Conservation (phyloP, 2,888 invertebrate genomes). For the Ernsta delagoae region DNA sequence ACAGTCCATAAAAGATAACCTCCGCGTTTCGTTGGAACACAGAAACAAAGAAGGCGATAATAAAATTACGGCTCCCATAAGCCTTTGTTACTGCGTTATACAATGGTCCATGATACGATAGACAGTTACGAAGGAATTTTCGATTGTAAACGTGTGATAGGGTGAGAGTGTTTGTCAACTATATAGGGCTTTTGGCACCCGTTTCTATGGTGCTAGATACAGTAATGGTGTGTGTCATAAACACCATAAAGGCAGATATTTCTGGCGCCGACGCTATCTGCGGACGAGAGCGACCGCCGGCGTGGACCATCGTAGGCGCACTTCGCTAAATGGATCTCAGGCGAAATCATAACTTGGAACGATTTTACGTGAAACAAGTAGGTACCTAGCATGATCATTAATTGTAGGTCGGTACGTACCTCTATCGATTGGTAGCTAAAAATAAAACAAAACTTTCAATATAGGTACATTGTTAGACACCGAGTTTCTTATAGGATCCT, state of each 20-base stretch:
- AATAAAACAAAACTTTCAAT: too few relatives aligned
- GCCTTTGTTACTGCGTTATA: constrained; percentile 31
- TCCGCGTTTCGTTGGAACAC: constrained; percentile 42
- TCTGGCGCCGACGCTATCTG: constrained; percentile 66
- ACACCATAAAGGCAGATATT: constrained; percentile 61
- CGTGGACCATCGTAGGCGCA: constrained; percentile 30
- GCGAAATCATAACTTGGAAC: background rate
- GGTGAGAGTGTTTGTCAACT: constrained; percentile 74
- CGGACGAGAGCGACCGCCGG: constrained; percentile 39
- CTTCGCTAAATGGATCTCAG: constrained; percentile 34
- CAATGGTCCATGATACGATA: constrained; percentile 31
- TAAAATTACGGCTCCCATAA: constrained; percentile 57
- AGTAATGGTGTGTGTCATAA: constrained; percentile 42
- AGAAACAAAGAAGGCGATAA: constrained; percentile 73
- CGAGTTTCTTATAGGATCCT: too few relatives aligned
- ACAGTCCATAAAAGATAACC: constrained; percentile 53
- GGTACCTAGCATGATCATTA: too few relatives aligned
- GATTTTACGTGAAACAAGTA: too few relatives aligned
- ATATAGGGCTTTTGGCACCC: constrained; percentile 83
- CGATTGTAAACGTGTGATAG: constrained; percentile 73
- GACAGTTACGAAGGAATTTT: constrained; percentile 44
- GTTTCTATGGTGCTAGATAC: constrained; percentile 56
- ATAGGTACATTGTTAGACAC: too few relatives aligned
- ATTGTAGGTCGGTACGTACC: too few relatives aligned
- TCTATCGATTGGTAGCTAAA: too few relatives aligned